A percentile compares a stretch with the other conserved stretches of the same genome.
These are phyloP conservation scores for Cyclargus thomasi DNA, from an alignment of 1,140 invertebrate species.

Conservation along the genomic window DNA sequence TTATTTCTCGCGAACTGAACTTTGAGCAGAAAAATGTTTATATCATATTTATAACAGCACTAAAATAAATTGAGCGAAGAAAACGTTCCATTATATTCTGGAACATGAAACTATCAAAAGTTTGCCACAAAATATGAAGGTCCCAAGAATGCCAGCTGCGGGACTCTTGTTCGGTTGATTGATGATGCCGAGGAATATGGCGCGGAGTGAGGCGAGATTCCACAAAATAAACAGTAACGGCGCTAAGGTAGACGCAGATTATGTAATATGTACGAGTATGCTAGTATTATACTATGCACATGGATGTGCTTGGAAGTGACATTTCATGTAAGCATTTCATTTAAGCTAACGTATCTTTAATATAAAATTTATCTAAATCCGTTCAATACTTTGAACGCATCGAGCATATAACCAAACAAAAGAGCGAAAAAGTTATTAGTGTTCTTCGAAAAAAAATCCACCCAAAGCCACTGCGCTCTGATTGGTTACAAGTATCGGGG, in stretches of 20 bases:
- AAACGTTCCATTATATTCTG: neutral
- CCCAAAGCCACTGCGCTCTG: no score
- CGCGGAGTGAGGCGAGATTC: neutral
- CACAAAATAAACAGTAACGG: neutral
- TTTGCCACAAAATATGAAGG: neutral
- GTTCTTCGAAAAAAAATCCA: no score
- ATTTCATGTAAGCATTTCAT: no score
- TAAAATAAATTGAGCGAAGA: neutral
- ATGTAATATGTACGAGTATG: neutral
- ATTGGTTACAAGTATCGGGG: no score
- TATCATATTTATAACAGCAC: neutral
- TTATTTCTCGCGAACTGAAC: neutral
- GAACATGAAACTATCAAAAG: slow-evolving; percentile 1
- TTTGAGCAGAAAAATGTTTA: neutral
- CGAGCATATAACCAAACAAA: no score
- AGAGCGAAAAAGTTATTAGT: no score
- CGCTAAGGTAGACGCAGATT: neutral
- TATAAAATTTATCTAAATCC: no score
- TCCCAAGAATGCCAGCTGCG: neutral
- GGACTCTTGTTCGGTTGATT: neutral
- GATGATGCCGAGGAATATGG: neutral
- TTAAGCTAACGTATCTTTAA: no score
- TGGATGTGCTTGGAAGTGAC: no score
- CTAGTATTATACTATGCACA: neutral
- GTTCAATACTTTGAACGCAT: no score